These are phyloP conservation scores for Tylochromis polylepis DNA, from an alignment of 2,113 vertebrate species.

Conservation along the genomic window DNA sequence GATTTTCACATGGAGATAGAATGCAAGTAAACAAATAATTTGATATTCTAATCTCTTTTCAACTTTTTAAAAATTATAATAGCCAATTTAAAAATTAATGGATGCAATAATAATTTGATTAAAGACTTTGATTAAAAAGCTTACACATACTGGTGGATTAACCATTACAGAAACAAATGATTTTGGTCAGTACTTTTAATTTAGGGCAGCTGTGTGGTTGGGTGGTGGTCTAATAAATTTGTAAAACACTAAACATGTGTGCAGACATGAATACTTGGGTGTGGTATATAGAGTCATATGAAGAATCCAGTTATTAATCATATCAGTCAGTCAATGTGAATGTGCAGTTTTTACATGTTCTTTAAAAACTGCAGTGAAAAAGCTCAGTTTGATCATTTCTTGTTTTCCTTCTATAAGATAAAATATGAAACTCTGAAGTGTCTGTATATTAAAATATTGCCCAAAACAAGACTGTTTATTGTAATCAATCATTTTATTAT, in stretches of 20 bases:
- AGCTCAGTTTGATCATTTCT: background rate
- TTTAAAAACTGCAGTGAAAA: background rate
- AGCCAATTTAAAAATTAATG: too few species aligned
- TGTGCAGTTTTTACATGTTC: background rate
- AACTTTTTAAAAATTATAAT: too few species aligned
- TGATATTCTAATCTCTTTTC: too few species aligned
- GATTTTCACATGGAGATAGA: too few species aligned
- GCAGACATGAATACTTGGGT: background rate
- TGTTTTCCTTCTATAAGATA: background rate
- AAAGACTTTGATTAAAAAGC: background rate
- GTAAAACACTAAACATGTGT: background rate
- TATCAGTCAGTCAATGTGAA: background rate
- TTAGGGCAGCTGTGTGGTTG: background rate
- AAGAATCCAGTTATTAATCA: background rate
- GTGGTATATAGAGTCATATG: background rate
- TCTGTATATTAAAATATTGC: background rate
- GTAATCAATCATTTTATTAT: slow-evolving; percentile 19
- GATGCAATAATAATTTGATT: background rate
- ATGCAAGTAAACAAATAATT: too few species aligned
- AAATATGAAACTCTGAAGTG: background rate
- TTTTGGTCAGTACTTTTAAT: background rate
- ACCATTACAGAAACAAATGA: background rate
- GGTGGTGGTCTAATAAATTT: background rate
- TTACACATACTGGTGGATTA: background rate
- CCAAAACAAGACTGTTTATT: background rate